Base-by-base conservation (phyloP, 2,797 vertebrate genomes). In the Melanotaenia nigrans region DNA sequence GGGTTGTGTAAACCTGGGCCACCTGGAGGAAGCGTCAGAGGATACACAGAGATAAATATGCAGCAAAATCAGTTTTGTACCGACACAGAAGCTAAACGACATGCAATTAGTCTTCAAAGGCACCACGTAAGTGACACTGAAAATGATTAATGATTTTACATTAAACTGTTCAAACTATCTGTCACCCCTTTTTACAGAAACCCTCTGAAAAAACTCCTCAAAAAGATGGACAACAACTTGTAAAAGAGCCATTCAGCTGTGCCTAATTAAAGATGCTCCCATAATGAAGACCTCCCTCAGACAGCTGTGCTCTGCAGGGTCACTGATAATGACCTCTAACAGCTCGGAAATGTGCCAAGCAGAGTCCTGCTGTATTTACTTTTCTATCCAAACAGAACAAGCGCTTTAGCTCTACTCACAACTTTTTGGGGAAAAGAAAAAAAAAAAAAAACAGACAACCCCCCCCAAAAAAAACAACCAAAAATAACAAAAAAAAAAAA, bases 1-100 rank as follows among this genome's bases (percentile, higher is more conserved):
- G 98, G 98, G 90, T 99, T 97, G 35, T 99, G 96, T 80, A 99
- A 92, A 72, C 98, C 98, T 30, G 98, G 97, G 84, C 98, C 97
- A 81, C 96, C 98, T 98, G 65, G 87, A 78, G 84, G 42, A 74
- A 62, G 72, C 4, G 67, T 75, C 49, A 91, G 28, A 72, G 58
- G 56, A 75, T 5, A 9, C 16, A 64, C 30, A 61, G 22, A 57
- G 13, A 22, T 42, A 68, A 49, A 75, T 10, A 40, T 10, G 60
- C 55, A 58, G 20, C 25, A 35, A 7, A 61, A 61, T 63, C 40
- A 63, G 36, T 74, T 38, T 47, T 14, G 22, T 38, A 2, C 55
- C 7, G 55, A 76, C 22, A 30, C 25, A 58, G 57, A 36, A 30
- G 32, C 71, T 68, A 40, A 30, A 54, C 18, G 69, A 62, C 35